phyloP scores from a whole-genome alignment of 2,888 invertebrate species.

The Monoplex corrugatus region DNA sequence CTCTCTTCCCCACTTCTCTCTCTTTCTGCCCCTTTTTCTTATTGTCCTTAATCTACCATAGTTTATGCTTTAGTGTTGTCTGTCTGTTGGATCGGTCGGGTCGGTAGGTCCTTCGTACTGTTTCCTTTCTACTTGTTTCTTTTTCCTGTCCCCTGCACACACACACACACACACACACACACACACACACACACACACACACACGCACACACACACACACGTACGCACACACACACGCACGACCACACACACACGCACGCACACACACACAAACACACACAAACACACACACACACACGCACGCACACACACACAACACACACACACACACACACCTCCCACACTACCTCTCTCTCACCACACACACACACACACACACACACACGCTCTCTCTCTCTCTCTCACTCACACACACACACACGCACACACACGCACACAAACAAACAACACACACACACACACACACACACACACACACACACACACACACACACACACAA shows the following conservation, averaged over 20 bases:
- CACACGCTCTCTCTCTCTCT: background rate
- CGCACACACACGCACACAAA: background rate
- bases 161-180: background rate
- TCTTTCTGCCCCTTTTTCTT: conserved; percentile 3
- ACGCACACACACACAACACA: background rate
- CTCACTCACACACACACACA: background rate
- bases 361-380: background rate
- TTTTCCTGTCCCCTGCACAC: background rate
- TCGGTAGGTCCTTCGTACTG: no score
- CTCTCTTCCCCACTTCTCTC: background rate
- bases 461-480: background rate
- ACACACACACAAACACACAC: no score
- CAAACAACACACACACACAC: background rate
- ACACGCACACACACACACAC: background rate
- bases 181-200: background rate
- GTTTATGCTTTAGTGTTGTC: no score
- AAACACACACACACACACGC: background rate
- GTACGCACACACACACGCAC: background rate
- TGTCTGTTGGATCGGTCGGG: no score
- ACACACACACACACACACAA: conserved; percentile 23
- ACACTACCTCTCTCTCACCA: background rate
- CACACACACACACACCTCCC: background rate
- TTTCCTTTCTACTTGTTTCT: background rate
- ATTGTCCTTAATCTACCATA: no score
- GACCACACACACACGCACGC: background rate